phyloP scores from a whole-genome alignment of 1,140 invertebrate genomes.

The Oppia nitens region DNA sequence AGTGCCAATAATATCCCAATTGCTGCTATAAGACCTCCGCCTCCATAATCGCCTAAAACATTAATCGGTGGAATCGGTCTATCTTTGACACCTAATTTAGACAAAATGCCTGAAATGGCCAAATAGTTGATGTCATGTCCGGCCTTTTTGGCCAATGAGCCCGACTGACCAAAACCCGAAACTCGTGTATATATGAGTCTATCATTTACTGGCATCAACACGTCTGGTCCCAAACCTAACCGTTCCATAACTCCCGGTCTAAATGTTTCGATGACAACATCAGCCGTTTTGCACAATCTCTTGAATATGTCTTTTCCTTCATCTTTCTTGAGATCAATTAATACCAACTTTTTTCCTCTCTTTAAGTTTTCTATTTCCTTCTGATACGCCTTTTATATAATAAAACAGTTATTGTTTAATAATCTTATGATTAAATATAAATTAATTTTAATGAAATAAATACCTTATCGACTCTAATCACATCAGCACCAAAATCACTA shows the following conservation, averaged over 20 bases:
- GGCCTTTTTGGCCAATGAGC: slow-evolving; percentile 51
- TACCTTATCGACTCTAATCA: slow-evolving; percentile 77
- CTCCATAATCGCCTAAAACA: slow-evolving; percentile 82
- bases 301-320: slow-evolving; percentile 50
- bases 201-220: slow-evolving; percentile 54
- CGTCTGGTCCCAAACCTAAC: slow-evolving; percentile 61
- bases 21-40: slow-evolving; percentile 76
- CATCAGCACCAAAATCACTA: slow-evolving; percentile 82
- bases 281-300: slow-evolving; percentile 51
- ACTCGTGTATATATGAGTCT: slow-evolving; percentile 77
- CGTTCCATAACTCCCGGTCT: slow-evolving; percentile 84
- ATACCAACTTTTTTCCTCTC: slow-evolving; percentile 69
- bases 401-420: too few relatives aligned
- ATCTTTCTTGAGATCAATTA: slow-evolving; percentile 59
- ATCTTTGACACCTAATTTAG: slow-evolving; percentile 52
- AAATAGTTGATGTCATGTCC: slow-evolving; percentile 99
- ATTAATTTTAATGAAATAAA: slow-evolving; percentile 12
- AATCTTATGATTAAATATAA: slow-evolving; percentile 4
- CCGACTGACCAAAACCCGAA: slow-evolving; percentile 78
- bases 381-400: too few relatives aligned
- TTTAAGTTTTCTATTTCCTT: too few relatives aligned
- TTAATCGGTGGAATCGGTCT: slow-evolving; percentile 66
- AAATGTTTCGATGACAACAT: slow-evolving; percentile 88
- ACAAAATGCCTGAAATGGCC: slow-evolving; percentile 71
- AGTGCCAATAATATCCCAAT: slow-evolving; percentile 77